A percentile compares a stretch with the other conserved stretches of the same genome.
Evolutionary conservation across 2,797 vertebrate species (phyloP).

Genomic region (Anableps anableps): DNA sequence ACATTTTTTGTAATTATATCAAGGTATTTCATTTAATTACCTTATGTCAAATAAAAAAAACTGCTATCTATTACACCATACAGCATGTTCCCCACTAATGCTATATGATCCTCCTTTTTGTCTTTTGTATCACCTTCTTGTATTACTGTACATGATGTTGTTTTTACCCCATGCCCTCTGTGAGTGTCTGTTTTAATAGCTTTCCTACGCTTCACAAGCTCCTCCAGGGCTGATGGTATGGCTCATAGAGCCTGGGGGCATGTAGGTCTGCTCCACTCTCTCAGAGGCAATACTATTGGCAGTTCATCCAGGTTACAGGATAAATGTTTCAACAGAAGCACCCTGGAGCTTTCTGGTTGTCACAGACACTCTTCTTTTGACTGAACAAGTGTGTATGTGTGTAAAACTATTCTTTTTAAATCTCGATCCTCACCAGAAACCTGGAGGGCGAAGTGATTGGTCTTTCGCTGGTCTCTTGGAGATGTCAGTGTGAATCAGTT

Average conservation of each 20-base stretch:
- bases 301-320: constrained; percentile 37
- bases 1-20: neutral
- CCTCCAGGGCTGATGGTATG: constrained; percentile 11
- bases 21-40: neutral
- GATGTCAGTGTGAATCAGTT: neutral
- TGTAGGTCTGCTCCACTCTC: constrained; percentile 3
- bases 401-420: constrained; percentile 12
- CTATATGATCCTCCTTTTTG: neutral
- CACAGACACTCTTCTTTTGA: constrained; percentile 15
- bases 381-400: constrained; percentile 1
- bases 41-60: neutral
- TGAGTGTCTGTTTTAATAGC: constrained; percentile 8
- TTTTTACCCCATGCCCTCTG: constrained; percentile 6
- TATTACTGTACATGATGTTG: constrained; percentile 1
- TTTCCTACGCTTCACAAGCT: constrained; percentile 5
- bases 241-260: constrained; percentile 6
- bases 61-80: neutral
- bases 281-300: constrained; percentile 2
- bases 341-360: constrained; percentile 21
- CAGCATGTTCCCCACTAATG: neutral
- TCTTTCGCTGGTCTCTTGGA: constrained; percentile 7
- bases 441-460: constrained; percentile 1
- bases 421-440: neutral
- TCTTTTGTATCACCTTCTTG: constrained; percentile 7
- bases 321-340: constrained; percentile 36